These are phyloP conservation scores for Zaprionus taronus DNA, from an alignment of 1,140 invertebrate genomes.

Conservation along the genomic window DNA sequence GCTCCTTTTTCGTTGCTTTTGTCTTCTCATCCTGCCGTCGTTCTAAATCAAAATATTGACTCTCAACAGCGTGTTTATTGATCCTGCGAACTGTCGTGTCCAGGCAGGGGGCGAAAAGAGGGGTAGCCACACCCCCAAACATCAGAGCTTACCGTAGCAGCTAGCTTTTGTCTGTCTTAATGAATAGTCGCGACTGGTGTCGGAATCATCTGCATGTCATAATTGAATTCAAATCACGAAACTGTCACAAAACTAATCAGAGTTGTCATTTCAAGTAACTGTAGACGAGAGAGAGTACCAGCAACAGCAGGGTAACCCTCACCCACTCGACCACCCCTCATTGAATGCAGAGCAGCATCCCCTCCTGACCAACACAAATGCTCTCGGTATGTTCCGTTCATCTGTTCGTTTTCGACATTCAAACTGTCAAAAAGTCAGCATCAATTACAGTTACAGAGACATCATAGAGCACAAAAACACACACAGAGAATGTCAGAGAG, in stretches of 20 bases:
- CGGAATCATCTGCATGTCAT: constrained; percentile 64
- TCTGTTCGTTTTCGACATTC: constrained; percentile 76
- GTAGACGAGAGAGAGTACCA: constrained; percentile 21
- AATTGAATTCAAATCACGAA: constrained; percentile 80
- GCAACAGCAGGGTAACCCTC: background rate
- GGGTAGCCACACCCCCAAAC: background rate
- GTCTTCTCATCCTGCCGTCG: constrained; percentile 45
- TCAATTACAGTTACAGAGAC: constrained; percentile 81
- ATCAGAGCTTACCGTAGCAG: background rate
- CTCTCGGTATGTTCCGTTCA: constrained; percentile 34
- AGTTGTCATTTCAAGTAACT: constrained; percentile 65
- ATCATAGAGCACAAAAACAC: constrained; percentile 51
- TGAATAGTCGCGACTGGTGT: constrained; percentile 6
- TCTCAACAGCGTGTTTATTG: constrained; percentile 72
- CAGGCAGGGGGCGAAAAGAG: no score
- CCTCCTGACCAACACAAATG: background rate
- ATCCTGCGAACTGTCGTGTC: constrained; percentile 32
- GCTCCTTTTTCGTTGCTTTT: constrained; percentile 50
- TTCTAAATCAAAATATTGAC: constrained; percentile 77
- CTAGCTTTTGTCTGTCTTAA: constrained; percentile 27
- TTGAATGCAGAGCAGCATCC: background rate
- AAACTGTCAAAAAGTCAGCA: constrained; percentile 83
- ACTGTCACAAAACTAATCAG: constrained; percentile 81
- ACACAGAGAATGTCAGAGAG: constrained; percentile 46
- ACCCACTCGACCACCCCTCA: background rate